Conservation (phyloP, 2,113 vertebrate genomes). For the Nothoprocta pentlandii region DNA sequence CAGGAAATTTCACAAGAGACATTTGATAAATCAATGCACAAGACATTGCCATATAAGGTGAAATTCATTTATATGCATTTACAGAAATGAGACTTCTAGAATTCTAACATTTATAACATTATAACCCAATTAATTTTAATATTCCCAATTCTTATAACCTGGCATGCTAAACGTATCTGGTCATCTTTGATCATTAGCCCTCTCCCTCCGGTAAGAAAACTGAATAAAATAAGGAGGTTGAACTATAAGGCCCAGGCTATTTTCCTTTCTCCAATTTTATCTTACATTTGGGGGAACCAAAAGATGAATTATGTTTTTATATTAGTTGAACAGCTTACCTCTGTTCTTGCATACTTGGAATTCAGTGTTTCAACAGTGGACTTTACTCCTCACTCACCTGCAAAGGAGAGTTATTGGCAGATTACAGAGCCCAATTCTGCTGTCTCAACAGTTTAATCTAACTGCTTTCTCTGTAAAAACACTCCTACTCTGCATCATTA, state of each 20-base stretch:
- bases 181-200: not conserved
- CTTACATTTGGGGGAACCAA: not conserved
- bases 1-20: slow-evolving; percentile 2
- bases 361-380: not conserved
- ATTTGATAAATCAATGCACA: not conserved
- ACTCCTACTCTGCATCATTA: slow-evolving; percentile 27
- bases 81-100: not conserved
- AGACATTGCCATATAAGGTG: not conserved
- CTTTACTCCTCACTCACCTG: slow-evolving; percentile 21
- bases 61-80: not conserved
- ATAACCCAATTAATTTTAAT: not conserved
- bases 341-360: not conserved
- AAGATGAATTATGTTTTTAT: not conserved
- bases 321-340: not conserved
- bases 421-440: not conserved
- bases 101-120: not conserved
- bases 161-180: not conserved
- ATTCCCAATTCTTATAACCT: not conserved
- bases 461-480: slow-evolving; percentile 21
- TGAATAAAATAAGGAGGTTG: not conserved
- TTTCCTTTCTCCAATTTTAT: not conserved
- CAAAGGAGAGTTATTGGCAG: not conserved
- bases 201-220: not conserved
- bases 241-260: not conserved
- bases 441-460: slow-evolving; percentile 25